A percentile compares a stretch with the other conserved stretches of the same genome.
These are phyloP conservation scores for Pyralis farinalis DNA, from an alignment of 2,888 invertebrate species.

Conservation along the genomic window DNA sequence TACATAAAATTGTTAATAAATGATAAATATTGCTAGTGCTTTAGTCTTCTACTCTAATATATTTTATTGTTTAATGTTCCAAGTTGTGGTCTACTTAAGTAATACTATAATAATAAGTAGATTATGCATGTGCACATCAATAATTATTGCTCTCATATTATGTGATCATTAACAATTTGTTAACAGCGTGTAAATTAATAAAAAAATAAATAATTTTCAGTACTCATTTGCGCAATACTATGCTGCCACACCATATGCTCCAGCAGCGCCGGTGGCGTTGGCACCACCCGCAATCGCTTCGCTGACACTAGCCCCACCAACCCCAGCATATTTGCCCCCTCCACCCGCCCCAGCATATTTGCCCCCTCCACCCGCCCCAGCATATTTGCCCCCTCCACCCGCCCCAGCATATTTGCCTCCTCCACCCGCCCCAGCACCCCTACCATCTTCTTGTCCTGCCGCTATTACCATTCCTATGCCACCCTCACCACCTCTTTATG, in stretches of 20 bases:
- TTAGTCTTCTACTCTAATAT: too few relatives aligned
- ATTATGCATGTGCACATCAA: too few relatives aligned
- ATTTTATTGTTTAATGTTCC: too few relatives aligned
- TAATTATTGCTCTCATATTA: too few relatives aligned
- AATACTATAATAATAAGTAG: too few relatives aligned
- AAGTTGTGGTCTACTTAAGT: too few relatives aligned
- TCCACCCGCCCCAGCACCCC: slow-evolving; percentile 5
- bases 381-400: background rate
- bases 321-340: slow-evolving; percentile 4
- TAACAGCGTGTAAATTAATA: too few relatives aligned
- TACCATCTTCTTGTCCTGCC: slow-evolving; percentile 11
- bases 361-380: slow-evolving; percentile 1
- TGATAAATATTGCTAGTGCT: too few relatives aligned
- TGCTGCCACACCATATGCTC: slow-evolving; percentile 20
- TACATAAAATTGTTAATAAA: too few relatives aligned
- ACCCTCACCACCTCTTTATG: slow-evolving; percentile 46
- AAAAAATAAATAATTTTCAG: slow-evolving; percentile 35
- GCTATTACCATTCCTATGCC: slow-evolving; percentile 17
- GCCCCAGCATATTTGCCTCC: slow-evolving; percentile 5
- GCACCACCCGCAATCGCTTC: background rate
- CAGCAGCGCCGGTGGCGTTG: slow-evolving; percentile 2
- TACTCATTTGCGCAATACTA: slow-evolving; percentile 54
- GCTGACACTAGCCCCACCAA: too few relatives aligned
- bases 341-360: background rate
- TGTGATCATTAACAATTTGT: too few relatives aligned